Evolutionary conservation across 2,797 vertebrate genomes (phyloP), one percentile per base, ranked within the genome.

Genomic region (Gila robusta): DNA sequence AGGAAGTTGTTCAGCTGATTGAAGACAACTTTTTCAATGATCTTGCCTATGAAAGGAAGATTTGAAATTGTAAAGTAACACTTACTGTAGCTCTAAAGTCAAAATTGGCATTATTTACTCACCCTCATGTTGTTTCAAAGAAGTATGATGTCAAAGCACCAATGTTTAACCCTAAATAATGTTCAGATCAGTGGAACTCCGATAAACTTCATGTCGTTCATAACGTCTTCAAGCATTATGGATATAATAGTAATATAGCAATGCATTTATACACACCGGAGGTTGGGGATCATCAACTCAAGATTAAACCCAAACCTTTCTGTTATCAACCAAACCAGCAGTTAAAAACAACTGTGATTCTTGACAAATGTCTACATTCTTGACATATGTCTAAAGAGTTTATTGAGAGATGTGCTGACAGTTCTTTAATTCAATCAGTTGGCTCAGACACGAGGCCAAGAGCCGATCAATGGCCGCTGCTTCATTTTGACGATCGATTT

Each of bases 401-500:
- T 35, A 41, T 32, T 59, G 62, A 28, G 47, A 80, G 71, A 80
- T 79, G 44, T 23, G 59, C 35, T 81, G 77, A 86, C 70, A 81
- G 81, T 62, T 54, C 73, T 64, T 62, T 64, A 56, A 74, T 72
- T 41, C 28, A 59, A 80, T 69, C 73, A 77, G 79, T 72, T 37
- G 72, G 76, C 66, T 52, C 66, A 84, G 78, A 89, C 70, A 77
- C 66, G 6, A 41, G 81, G 72, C 62, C 56, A n/a, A 84, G 67
- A 84, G 37, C n/a, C 37, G 73, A 76, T 78, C 83, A 79, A 85
- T 85, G 85, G 11, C 56, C 35, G 67, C 79, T 66, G 81, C 73
- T 85, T 59, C 69, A 19, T 72, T 84, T 85, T 70, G 84, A 79
- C 72, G 56, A 85, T 66, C 64, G 41, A 83, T 80, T 79, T 77